A percentile compares a stretch with the other conserved stretches of the same genome.
Evolutionary conservation across 1,140 invertebrate genomes (phyloP).

Genomic region (Orchestia grillus): DNA sequence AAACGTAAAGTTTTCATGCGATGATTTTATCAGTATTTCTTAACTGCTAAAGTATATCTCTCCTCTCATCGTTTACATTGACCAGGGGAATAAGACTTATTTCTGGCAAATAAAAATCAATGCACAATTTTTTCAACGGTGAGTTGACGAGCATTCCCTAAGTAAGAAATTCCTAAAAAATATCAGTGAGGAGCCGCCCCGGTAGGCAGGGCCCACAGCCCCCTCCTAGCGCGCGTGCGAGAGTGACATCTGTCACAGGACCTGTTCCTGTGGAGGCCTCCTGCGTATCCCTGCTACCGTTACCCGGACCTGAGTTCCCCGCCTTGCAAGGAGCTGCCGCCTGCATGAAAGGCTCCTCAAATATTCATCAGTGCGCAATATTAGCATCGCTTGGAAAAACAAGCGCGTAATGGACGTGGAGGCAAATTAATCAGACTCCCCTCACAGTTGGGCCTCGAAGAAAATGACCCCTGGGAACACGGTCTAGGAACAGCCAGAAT

Average conservation of each 20-base stretch:
- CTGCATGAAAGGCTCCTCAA: constrained; percentile 9
- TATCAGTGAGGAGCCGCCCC: neutral
- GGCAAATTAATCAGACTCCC: constrained; percentile 55
- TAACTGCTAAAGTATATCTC: no score
- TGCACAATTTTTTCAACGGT: no score
- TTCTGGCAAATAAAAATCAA: no score
- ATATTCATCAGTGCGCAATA: constrained; percentile 42
- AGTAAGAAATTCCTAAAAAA: neutral
- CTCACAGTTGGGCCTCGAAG: neutral
- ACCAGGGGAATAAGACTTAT: no score
- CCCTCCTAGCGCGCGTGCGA: neutral
- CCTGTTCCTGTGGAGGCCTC: neutral
- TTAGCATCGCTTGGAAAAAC: constrained; percentile 46
- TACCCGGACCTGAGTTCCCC: neutral
- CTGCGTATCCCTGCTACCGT: neutral
- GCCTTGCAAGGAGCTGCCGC: constrained; percentile 15
- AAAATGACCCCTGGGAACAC: neutral
- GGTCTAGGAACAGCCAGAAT: neutral
- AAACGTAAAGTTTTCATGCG: no score
- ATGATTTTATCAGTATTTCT: no score
- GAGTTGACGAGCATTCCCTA: neutral
- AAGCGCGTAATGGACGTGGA: constrained; percentile 27
- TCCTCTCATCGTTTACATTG: no score
- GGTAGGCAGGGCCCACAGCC: neutral
- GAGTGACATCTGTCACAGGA: neutral